Percentiles rank a stretch among this genome's conserved stretches.
These are phyloP conservation scores for Pipra filicauda DNA, from an alignment of 2,113 vertebrate genomes.

Conservation along the genomic window DNA sequence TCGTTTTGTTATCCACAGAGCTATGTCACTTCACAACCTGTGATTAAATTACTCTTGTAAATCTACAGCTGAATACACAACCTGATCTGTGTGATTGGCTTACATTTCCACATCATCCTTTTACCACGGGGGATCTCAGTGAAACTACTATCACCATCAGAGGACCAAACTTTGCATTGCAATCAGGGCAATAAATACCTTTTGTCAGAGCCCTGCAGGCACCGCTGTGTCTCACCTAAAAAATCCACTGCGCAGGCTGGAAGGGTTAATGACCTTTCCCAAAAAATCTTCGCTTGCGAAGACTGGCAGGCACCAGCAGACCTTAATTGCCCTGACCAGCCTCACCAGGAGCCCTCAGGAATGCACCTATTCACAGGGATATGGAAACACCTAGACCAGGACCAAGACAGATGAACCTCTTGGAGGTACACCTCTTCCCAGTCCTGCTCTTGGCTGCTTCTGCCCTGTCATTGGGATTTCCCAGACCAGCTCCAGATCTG, in stretches of 20 bases:
- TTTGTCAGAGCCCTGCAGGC: background rate
- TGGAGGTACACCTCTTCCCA: background rate
- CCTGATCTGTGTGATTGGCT: background rate
- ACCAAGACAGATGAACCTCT: background rate
- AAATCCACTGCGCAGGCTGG: no score
- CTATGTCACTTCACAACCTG: background rate
- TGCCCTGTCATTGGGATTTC: background rate
- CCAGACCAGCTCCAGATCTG: background rate
- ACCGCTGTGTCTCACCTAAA: no score
- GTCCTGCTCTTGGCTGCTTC: background rate
- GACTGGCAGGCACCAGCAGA: background rate
- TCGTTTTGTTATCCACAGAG: background rate
- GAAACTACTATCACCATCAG: background rate
- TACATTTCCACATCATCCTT: background rate
- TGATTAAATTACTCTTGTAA: background rate
- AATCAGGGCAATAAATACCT: background rate
- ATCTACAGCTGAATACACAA: background rate
- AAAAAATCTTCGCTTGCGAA: no score
- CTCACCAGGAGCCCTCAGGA: background rate
- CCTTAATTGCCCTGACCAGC: accelerated
- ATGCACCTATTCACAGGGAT: accelerated
- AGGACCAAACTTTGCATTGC: background rate
- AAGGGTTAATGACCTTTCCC: no score
- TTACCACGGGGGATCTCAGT: background rate
- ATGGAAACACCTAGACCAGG: background rate